phyloP scores from a whole-genome alignment of 2,113 vertebrate genomes.

The Vulpes lagopus region DNA sequence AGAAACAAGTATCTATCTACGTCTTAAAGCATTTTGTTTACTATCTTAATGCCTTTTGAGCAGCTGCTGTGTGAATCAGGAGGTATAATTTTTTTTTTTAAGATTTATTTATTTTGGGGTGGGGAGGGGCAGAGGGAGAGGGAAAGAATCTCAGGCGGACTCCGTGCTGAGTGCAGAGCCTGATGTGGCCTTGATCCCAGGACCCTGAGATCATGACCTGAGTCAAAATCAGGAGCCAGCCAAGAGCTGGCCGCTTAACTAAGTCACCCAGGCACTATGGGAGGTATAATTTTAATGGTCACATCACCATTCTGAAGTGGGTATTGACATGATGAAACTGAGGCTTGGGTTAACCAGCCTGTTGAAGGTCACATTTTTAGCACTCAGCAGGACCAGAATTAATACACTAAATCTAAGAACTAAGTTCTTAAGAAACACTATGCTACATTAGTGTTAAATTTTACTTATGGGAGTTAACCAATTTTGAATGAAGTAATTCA shows the following conservation, averaged over 20 bases:
- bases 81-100: background rate
- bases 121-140: background rate
- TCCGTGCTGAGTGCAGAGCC: background rate
- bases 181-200: background rate
- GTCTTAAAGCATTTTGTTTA: slow-evolving; percentile 63
- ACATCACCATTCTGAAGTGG: background rate
- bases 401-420: background rate
- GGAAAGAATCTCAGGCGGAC: background rate
- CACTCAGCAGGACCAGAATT: background rate
- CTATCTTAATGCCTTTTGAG: slow-evolving; percentile 33
- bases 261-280: background rate
- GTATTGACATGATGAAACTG: background rate
- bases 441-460: slow-evolving; percentile 56
- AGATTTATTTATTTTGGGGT: background rate
- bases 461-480: slow-evolving; percentile 74
- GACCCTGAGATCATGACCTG: background rate
- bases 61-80: background rate
- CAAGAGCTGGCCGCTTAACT: background rate
- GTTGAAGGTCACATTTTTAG: slow-evolving; percentile 9
- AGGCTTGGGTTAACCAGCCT: background rate
- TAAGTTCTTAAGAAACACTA: slow-evolving; percentile 2
- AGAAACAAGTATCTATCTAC: background rate
- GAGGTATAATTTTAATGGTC: background rate
- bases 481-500: slow-evolving; percentile 77
- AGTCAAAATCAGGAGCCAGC: background rate